A percentile compares a stretch with the other conserved stretches of the same genome.
These are phyloP conservation scores for Drosophila nebulosa DNA, from an alignment of 1,140 invertebrate genomes.

Conservation along the genomic window DNA sequence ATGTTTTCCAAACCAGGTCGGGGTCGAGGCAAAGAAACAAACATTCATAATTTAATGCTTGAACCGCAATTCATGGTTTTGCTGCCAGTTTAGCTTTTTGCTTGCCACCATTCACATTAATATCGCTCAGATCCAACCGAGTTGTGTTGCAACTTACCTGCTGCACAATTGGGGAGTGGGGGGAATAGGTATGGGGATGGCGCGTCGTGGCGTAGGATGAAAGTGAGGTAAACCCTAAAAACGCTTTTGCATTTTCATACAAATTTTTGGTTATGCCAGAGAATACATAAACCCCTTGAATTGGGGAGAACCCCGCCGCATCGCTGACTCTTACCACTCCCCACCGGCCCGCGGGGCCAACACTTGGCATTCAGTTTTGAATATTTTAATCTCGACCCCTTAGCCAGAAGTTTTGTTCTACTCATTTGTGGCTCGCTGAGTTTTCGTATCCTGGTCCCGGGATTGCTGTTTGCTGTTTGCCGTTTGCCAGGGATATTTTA, in stretches of 20 bases:
- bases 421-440: constrained; percentile 15
- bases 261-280: constrained; percentile 64
- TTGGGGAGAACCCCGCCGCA: not conserved
- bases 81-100: constrained; percentile 59
- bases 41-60: constrained; percentile 78
- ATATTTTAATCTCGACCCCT: constrained; percentile 56
- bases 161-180: not conserved
- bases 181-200: not conserved
- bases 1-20: constrained; percentile 50
- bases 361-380: constrained; percentile 44
- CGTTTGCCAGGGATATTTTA: constrained; percentile 29
- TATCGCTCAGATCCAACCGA: constrained; percentile 46
- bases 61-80: constrained; percentile 73
- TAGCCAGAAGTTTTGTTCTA: constrained; percentile 46
- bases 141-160: constrained; percentile 18
- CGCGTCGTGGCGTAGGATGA: not conserved
- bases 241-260: constrained; percentile 79
- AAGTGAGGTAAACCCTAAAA: constrained; percentile 75
- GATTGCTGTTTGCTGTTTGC: constrained; percentile 8
- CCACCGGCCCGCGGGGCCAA: not conserved
- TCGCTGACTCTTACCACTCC: not conserved
- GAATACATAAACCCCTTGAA: constrained; percentile 26
- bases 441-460: not conserved
- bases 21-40: constrained; percentile 54
- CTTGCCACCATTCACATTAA: constrained; percentile 68